phyloP scores from a whole-genome alignment of 2,888 invertebrate genomes.

The Tillus elongatus region DNA sequence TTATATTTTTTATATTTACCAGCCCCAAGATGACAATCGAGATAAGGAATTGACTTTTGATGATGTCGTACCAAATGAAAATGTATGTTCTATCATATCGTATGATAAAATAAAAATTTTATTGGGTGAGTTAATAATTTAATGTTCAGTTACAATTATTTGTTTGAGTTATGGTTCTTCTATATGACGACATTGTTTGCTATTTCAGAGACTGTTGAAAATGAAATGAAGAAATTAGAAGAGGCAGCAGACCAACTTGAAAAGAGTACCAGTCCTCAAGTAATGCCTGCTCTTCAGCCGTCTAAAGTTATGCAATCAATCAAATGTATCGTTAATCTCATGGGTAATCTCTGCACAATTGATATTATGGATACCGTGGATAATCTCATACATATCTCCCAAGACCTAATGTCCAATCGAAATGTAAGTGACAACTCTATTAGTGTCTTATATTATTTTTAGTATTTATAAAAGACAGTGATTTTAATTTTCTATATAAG shows the following conservation, averaged over 20 bases:
- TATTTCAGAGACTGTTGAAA: conserved; percentile 72
- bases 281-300: conserved; percentile 46
- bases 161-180: too few species aligned
- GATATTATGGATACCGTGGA: conserved; percentile 71
- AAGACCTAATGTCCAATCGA: conserved; percentile 23
- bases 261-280: conserved; percentile 33
- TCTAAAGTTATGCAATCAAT: conserved; percentile 81
- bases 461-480: too few species aligned
- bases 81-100: conserved; percentile 58
- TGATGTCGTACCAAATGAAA: conserved; percentile 69
- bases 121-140: conserved; percentile 57
- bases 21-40: conserved; percentile 68
- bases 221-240: conserved; percentile 68
- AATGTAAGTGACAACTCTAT: conserved; percentile 29
- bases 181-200: conserved; percentile 7
- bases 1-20: too few species aligned
- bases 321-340: conserved; percentile 82
- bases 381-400: conserved; percentile 29
- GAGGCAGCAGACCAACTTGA: conserved; percentile 50
- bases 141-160: conserved; percentile 5
- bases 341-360: conserved; percentile 81
- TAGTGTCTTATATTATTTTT: too few species aligned
- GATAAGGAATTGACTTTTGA: conserved; percentile 68
- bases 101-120: conserved; percentile 79
- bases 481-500: too few species aligned